These are phyloP conservation scores for Nasua narica DNA, from an alignment of 2,797 vertebrate genomes.

Conservation along the genomic window DNA sequence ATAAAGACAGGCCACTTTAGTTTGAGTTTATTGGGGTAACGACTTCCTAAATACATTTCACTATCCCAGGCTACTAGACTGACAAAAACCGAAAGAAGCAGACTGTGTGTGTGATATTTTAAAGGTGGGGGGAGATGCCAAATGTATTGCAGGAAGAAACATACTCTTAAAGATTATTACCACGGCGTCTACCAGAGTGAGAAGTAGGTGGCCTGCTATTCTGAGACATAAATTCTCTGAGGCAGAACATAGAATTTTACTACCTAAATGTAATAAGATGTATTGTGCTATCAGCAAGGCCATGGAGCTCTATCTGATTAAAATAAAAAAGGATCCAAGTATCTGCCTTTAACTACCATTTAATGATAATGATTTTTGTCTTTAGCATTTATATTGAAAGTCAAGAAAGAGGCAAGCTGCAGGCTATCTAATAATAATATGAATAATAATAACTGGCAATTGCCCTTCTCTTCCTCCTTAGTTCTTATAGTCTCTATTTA, in stretches of 20 bases:
- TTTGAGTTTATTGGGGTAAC: constrained; percentile 61
- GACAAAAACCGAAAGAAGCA: constrained; percentile 39
- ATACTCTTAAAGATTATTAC: constrained; percentile 82
- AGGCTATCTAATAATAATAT: constrained; percentile 78
- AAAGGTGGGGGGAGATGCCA: constrained; percentile 54
- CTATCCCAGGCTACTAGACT: constrained; percentile 33
- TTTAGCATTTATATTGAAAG: constrained; percentile 82
- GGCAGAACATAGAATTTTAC: constrained; percentile 84
- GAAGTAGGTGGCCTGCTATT: constrained; percentile 78
- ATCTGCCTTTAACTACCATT: constrained; percentile 83
- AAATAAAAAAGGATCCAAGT: constrained; percentile 82
- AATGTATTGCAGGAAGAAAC: constrained; percentile 58
- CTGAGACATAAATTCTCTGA: constrained; percentile 83
- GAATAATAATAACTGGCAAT: constrained; percentile 80
- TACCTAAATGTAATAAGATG: constrained; percentile 83
- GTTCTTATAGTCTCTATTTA: constrained; percentile 57
- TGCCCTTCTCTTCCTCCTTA: constrained; percentile 44
- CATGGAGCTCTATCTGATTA: constrained; percentile 83
- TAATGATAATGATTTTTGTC: constrained; percentile 82
- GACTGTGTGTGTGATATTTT: constrained; percentile 33
- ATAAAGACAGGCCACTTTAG: constrained; percentile 54
- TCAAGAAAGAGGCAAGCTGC: constrained; percentile 73
- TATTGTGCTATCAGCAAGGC: constrained; percentile 83
- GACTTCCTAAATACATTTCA: constrained; percentile 58
- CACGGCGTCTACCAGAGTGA: constrained; percentile 70